Evolutionary conservation across 2,888 invertebrate genomes (phyloP), one percentile per base, ranked within the genome.

Genomic region (Amorpha juglandis): DNA sequence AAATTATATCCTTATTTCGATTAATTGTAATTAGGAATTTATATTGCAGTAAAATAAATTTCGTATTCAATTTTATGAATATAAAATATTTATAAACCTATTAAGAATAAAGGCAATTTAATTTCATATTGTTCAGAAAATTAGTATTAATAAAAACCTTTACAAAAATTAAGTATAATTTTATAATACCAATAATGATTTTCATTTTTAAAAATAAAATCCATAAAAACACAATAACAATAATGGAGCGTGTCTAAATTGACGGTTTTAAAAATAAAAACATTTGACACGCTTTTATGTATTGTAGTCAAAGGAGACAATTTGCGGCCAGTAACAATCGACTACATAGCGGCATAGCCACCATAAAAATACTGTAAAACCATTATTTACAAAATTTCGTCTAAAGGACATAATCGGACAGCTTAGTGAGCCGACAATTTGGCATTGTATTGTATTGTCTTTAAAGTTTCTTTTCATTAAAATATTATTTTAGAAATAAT

Each of bases 301-400:
- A n/a, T 58, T 58, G 58, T 53, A 35, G 14, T 58, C 27, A 51
- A 52, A 48, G 67, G 63, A 62, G 45, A 33, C 58, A 64, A 65
- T 69, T 67, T 45, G 58, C 62, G 45, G 62, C 51, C n/a, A 19
- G 64, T 47, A 27, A 38, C 52, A 63, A 14, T 62, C 52, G 16
- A 14, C 27, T 27, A 27, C 63, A 48, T 67, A 35, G 67, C 70
- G 70, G 67, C 63, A 65, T 67, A 64, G 50, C 63, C 63, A 52
- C 63, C 70, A 70, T 71, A 72, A 69, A 72, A 63, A 50, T 62
- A 38, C 58, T 14, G 19, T 58, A 42, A 58, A 38, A 58, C 12
- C 42, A 38, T 58, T 19, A 19, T 35, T 58, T 42, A 58, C 50
- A 19, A 8, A 50, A 50, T 42, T 16, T 58, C 16, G 16, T 58